These are phyloP conservation scores for Linurgus olivaceus DNA, from an alignment of 2,797 vertebrate species.

Conservation along the genomic window DNA sequence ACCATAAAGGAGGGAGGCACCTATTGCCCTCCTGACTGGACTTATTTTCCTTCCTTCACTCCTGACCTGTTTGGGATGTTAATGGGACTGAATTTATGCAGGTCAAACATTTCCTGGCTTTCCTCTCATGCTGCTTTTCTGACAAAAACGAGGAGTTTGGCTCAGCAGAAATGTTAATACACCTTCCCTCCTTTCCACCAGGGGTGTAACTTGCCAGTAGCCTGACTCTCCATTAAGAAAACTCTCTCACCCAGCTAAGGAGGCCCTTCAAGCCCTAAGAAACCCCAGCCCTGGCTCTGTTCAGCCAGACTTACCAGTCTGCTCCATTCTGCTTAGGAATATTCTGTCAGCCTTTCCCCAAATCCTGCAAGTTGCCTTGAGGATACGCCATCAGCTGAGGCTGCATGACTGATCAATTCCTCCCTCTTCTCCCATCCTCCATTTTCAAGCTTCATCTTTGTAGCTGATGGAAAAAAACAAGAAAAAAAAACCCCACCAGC, in stretches of 20 bases:
- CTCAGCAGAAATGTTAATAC: not conserved
- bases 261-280: not conserved
- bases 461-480: not conserved
- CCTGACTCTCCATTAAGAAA: not conserved
- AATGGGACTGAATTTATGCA: not conserved
- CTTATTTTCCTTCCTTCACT: not conserved
- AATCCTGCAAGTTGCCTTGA: conserved; percentile 3
- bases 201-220: not conserved
- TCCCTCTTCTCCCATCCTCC: not conserved
- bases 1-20: not conserved
- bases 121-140: not conserved
- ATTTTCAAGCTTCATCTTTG: not conserved
- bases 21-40: not conserved
- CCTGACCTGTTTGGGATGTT: not conserved
- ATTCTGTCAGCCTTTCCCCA: not conserved
- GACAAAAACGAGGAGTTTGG: not conserved
- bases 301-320: conserved; percentile 20
- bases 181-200: not conserved
- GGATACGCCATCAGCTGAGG: not conserved
- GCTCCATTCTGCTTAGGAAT: conserved; percentile 24
- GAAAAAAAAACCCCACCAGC: not conserved
- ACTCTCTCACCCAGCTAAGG: not conserved
- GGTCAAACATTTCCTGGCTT: not conserved
- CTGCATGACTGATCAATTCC: conserved; percentile 25
- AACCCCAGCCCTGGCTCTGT: not conserved